A percentile compares a stretch with the other conserved stretches of the same genome.
Evolutionary conservation across 2,797 vertebrate genomes (phyloP).

Genomic region (Lophotriccus pileatus): DNA sequence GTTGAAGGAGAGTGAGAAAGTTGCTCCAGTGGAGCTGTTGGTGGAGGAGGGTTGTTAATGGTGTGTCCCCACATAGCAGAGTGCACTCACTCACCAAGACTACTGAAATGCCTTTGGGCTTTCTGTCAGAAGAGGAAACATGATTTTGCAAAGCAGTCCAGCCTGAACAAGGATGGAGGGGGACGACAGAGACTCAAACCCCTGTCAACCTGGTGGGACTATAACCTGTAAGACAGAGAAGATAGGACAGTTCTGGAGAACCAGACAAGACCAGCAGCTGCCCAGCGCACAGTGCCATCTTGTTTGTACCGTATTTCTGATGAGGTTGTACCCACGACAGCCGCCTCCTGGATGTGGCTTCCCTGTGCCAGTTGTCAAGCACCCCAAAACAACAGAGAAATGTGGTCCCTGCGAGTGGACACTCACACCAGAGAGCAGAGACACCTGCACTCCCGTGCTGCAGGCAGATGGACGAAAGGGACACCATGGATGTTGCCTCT

Average conservation of each 20-base stretch:
- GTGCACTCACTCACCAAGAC: rapidly evolving
- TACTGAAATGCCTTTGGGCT: background rate
- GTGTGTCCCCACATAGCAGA: background rate
- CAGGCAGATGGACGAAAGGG: background rate
- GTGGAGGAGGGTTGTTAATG: background rate
- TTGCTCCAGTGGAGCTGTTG: background rate
- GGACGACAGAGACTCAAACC: background rate
- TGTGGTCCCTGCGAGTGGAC: rapidly evolving
- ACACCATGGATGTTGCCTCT: rapidly evolving
- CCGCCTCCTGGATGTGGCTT: background rate
- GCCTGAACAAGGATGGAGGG: background rate
- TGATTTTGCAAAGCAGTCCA: background rate
- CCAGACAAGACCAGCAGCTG: background rate
- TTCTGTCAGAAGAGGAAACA: background rate
- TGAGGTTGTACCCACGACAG: background rate
- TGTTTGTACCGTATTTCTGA: background rate
- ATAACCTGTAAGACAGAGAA: background rate
- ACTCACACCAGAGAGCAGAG: background rate
- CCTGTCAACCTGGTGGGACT: background rate
- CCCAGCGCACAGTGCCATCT: background rate
- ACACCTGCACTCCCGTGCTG: background rate
- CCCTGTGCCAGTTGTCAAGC: background rate
- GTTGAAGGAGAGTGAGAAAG: background rate
- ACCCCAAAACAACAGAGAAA: background rate
- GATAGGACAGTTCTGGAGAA: background rate